Percentiles rank a stretch among this genome's conserved stretches.
These are phyloP conservation scores for Pseudococcus longispinus DNA, from an alignment of 2,888 invertebrate species.

Conservation along the genomic window DNA sequence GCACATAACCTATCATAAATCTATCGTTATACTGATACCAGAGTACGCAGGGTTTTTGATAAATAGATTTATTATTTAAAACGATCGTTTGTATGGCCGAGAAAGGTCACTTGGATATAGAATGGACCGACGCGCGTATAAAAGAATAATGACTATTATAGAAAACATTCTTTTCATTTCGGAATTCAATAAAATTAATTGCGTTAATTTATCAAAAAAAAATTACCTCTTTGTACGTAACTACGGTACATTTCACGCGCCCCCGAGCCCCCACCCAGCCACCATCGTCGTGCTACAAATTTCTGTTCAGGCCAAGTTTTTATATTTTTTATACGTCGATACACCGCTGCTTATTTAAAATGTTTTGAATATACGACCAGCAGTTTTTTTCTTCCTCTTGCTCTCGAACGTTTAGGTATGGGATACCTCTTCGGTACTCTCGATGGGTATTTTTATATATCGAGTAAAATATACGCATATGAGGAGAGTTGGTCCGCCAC, in stretches of 20 bases:
- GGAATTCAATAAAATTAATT: slow-evolving; percentile 55
- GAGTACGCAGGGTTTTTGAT: background rate
- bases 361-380: background rate
- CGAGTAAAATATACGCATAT: background rate
- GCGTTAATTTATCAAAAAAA: slow-evolving; percentile 53
- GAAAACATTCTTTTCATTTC: slow-evolving; percentile 49
- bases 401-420: background rate
- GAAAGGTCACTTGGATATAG: slow-evolving; percentile 32
- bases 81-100: slow-evolving; percentile 8
- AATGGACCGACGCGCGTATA: slow-evolving; percentile 21
- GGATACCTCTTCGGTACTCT: background rate
- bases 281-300: background rate
- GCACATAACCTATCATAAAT: background rate
- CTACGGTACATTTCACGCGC: background rate
- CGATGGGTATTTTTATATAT: background rate
- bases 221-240: slow-evolving; percentile 36
- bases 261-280: background rate
- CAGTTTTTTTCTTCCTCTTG: background rate
- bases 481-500: background rate
- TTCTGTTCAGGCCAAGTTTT: slow-evolving; percentile 15
- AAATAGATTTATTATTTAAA: slow-evolving; percentile 44
- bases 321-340: background rate
- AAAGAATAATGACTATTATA: slow-evolving; percentile 49
- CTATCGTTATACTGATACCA: background rate
- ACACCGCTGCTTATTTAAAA: slow-evolving; percentile 39